Evolutionary conservation across 1,140 invertebrate genomes (phyloP).

Genomic region (Phocides pigmalion): DNA sequence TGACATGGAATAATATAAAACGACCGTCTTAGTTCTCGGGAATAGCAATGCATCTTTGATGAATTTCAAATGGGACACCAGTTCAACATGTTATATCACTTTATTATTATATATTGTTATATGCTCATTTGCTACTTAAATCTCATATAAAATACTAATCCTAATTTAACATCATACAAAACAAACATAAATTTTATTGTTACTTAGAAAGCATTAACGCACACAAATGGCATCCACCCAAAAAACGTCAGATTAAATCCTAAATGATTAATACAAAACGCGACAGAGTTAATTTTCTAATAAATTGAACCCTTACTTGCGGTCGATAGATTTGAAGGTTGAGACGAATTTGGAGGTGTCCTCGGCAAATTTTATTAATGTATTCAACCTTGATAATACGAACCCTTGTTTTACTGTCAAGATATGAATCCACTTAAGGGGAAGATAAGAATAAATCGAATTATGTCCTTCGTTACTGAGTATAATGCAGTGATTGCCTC

Average conservation of each 20-base stretch:
- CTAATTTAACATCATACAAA: neutral
- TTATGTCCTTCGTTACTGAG: conserved; percentile 68
- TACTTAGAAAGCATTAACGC: neutral
- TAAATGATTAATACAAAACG: conserved; percentile 13
- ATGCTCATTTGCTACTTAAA: too few relatives aligned
- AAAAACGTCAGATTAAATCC: conserved; percentile 22
- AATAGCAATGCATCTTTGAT: too few relatives aligned
- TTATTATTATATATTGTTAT: too few relatives aligned
- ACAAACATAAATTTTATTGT: neutral
- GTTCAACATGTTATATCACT: too few relatives aligned
- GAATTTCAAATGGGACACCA: too few relatives aligned
- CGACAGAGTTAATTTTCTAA: conserved; percentile 29
- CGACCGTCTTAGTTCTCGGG: too few relatives aligned
- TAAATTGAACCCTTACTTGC: conserved; percentile 19
- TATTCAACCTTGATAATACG: conserved; percentile 51
- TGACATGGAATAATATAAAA: too few relatives aligned
- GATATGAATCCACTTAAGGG: conserved; percentile 68
- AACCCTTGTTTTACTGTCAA: conserved; percentile 57
- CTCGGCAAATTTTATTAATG: conserved; percentile 51
- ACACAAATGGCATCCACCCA: conserved; percentile 3
- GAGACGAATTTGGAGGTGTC: conserved; percentile 45
- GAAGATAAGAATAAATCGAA: conserved; percentile 68
- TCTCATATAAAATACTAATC: neutral
- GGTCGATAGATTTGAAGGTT: conserved; percentile 29
- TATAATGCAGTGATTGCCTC: conserved; percentile 39